These are phyloP conservation scores for Lytechinus variegatus DNA, from an alignment of 35 echinoderm and acorn worm species.

Conservation along the genomic window DNA sequence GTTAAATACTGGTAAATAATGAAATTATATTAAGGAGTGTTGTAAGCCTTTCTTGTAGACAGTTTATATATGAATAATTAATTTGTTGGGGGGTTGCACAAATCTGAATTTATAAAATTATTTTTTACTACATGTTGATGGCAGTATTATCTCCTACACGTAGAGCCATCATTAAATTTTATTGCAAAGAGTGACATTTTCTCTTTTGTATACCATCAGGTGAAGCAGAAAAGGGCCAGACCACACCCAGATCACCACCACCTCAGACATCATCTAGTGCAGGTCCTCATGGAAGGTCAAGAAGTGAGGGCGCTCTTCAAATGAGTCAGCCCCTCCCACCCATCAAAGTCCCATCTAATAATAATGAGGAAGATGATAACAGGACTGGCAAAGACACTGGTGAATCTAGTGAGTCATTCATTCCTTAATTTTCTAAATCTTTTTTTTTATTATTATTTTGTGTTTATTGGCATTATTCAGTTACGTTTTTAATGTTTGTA, in stretches of 20 bases:
- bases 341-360: slow-evolving; percentile 89
- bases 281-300: slow-evolving; percentile 65
- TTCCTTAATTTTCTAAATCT: background rate
- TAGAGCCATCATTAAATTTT: background rate
- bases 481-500: too few species aligned
- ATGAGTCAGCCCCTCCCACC: slow-evolving; percentile 84
- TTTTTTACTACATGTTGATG: too few species aligned
- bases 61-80: too few species aligned
- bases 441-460: too few species aligned
- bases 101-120: too few species aligned
- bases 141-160: too few species aligned
- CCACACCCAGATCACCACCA: slow-evolving; percentile 13
- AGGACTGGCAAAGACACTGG: background rate
- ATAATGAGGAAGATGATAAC: slow-evolving; percentile 52
- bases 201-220: background rate
- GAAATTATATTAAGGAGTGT: too few species aligned
- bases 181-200: background rate
- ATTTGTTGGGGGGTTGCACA: too few species aligned
- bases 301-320: slow-evolving; percentile 70
- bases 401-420: background rate
- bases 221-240: slow-evolving; percentile 18
- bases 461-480: too few species aligned
- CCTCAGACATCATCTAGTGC: slow-evolving; percentile 42
- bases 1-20: too few species aligned
- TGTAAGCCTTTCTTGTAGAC: too few species aligned